Evolutionary conservation across 92 coral and sea anemone genomes (phyloP), one percentile per base, ranked within the genome.

Genomic region (Parazoanthus swiftii): DNA sequence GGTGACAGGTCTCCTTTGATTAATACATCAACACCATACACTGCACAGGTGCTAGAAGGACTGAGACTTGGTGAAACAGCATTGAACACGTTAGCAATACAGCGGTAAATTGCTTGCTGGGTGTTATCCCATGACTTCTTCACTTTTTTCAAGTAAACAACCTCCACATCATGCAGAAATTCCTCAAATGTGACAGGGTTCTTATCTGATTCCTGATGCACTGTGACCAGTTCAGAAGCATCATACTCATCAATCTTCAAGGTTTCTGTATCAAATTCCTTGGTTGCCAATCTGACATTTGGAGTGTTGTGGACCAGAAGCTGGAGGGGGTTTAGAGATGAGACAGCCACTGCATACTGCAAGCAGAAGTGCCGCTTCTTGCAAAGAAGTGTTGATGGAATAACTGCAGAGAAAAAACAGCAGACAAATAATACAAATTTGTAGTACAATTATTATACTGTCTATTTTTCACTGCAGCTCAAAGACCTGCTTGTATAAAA

Each of bases 21-120:
- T 11, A 95, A 88, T 8, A 93, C 89, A 81, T 95, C 98, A 2
- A 95, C 98, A 25, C 97, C 97, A 66, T 93, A 93, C 77, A 93
- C 94, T 6, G 93, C 95, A 67, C 90, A 89, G 37, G 90, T 85
- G 1, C 88, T 86, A 6, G 29, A 67, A 16, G 90, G 65, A 0
- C 89, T 86, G n/a, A 95, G 89, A 79, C 85, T 92, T 38, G 94
- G 84, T 14, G 90, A 88, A 21, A 93, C 90, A 26, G 93, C 82
- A 2, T 79, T 56, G 83, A 95, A 95, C 78, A 95, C 65, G 71
- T 92, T 93, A 13, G 85, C 90, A 43, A 95, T 92, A 81, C 85
- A 79, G 15, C 87, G 81, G 46, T 78, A 82, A 35, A 95, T 66
- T 63, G 54, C 80, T 75, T 90, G 68, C 88, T 93, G 91, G 29